Base-by-base conservation (phyloP, 2,113 vertebrate species). In the Panurus biarmicus region DNA sequence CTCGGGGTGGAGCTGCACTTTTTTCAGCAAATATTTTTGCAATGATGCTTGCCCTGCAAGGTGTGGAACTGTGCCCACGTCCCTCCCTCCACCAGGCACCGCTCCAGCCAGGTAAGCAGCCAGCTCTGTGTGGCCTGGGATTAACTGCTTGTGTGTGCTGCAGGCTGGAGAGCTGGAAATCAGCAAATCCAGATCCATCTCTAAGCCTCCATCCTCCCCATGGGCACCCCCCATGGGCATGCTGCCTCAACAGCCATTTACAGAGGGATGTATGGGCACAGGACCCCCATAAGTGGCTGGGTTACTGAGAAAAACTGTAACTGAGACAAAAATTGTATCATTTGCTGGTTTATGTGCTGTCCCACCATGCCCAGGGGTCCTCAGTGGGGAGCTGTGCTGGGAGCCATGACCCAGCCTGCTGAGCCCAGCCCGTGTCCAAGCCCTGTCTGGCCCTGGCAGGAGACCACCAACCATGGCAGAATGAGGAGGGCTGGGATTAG, bases 21-120 rank as follows among this genome's bases (percentile, higher is more conserved):
- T 84, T 77, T 87, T 89, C 65, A 74, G 96, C 78, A 96, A 97
- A 97, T 96, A 96, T 96, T 96, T 96, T 92, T 82, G 48, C 77
- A 88, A 36, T 42, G 56, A 70, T 95, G 77, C 69, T 35, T 72
- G 50, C 67, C 83, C 91, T 94, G 89, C 95, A 94, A 96, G 94
- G 94, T 93, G 94, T 15, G 19, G 94, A 83, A 80, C 96, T 3
- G 9, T 88, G 93, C 94, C 96, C 95, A 79, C 0, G 23, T 40
- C 89, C 95, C 96, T 89, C 76, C 95, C 95, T 85, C 77, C 56
- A 8, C 45, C 74, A 82, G 96, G 96, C 92, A 70, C 79, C 0
- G 16, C 65, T 93, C 96, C 94, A 95, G 92, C 44, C 96, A 96
- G 94, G 95, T 96, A 73, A 87, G 92, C 81, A 91, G 85, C 79